Evolutionary conservation across 2,113 vertebrate genomes (phyloP).

Genomic region (Stomatorhinus ivindoensis): DNA sequence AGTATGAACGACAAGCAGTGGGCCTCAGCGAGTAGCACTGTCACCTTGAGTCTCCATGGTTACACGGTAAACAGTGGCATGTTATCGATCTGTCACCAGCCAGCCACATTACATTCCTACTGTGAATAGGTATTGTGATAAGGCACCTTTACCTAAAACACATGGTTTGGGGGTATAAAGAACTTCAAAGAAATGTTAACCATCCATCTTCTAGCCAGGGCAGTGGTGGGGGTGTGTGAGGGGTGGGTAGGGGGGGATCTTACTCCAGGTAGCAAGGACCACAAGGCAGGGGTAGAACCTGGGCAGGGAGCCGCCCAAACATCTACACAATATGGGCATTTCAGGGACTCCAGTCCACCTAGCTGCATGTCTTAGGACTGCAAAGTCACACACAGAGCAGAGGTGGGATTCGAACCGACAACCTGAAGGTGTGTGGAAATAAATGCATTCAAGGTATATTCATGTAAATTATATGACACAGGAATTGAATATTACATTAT

Average conservation of each 20-base stretch:
- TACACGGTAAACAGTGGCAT: neutral
- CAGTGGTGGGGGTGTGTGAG: neutral
- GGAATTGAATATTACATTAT: neutral
- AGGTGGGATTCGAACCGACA: neutral
- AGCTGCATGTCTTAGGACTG: neutral
- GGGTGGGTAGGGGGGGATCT: neutral
- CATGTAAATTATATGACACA: neutral
- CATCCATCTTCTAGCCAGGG: neutral
- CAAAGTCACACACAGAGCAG: neutral
- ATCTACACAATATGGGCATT: neutral
- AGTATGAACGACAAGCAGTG: neutral
- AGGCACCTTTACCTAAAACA: neutral
- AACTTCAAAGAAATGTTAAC: neutral
- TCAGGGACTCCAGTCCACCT: neutral
- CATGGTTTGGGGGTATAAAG: neutral
- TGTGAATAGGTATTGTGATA: neutral
- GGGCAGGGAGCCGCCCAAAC: neutral
- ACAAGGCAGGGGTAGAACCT: neutral
- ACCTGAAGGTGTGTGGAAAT: neutral
- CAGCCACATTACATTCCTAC: neutral
- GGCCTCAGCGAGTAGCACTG: neutral
- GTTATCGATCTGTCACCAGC: neutral
- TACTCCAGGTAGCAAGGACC: neutral
- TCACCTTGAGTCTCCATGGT: neutral
- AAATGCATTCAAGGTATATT: neutral